These are phyloP conservation scores for Agapostemon virescens DNA, from an alignment of 2,888 invertebrate genomes.

Conservation along the genomic window DNA sequence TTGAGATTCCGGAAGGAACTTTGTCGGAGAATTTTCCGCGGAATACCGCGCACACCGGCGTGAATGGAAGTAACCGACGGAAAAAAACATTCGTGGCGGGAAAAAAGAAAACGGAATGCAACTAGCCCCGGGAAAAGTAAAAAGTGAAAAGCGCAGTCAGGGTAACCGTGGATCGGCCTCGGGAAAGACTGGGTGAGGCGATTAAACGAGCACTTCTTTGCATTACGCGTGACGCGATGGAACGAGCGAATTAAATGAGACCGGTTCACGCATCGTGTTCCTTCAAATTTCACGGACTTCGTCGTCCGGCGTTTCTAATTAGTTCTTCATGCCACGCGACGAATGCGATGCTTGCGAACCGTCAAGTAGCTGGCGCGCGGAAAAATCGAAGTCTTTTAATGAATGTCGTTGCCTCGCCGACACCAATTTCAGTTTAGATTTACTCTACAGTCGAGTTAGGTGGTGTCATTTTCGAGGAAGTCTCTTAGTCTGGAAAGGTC, in stretches of 20 bases:
- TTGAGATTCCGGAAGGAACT: constrained; percentile 26
- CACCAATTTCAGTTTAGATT: too few species aligned
- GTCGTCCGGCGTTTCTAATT: constrained; percentile 24
- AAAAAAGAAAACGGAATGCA: background rate
- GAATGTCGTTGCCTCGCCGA: too few species aligned
- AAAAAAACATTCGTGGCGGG: background rate
- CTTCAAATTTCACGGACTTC: constrained; percentile 15
- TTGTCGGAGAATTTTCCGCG: constrained; percentile 18
- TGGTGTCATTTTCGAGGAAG: too few species aligned
- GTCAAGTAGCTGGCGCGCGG: background rate
- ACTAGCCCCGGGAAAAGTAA: background rate
- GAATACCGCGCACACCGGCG: constrained; percentile 1
- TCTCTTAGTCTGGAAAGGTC: too few species aligned
- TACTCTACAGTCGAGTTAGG: too few species aligned
- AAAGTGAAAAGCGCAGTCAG: background rate
- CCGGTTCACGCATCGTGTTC: constrained; percentile 11
- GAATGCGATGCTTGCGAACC: background rate
- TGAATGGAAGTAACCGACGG: background rate
- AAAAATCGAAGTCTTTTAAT: constrained; percentile 12
- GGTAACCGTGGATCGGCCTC: background rate
- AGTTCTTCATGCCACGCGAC: constrained; percentile 12
- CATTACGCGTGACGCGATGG: constrained; percentile 12
- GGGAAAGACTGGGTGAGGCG: background rate
- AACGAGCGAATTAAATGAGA: constrained; percentile 18
- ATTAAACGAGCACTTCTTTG: constrained; percentile 1